These are phyloP conservation scores for Chamaea fasciata DNA, from an alignment of 2,113 vertebrate species.

Conservation along the genomic window DNA sequence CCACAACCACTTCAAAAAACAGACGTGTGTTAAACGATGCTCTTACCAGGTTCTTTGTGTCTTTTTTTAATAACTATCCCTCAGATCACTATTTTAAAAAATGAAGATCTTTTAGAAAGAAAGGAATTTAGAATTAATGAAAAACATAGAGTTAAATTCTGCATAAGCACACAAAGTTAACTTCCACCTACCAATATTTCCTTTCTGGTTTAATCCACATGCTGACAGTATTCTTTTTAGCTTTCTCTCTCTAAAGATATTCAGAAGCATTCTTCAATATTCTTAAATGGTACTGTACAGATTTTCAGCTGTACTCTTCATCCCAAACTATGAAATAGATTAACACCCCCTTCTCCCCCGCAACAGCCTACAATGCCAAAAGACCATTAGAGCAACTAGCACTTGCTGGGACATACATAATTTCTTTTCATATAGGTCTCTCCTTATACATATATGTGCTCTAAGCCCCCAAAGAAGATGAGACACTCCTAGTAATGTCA, in stretches of 20 bases:
- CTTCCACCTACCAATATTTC: not conserved
- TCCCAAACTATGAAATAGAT: not conserved
- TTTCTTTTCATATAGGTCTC: not conserved
- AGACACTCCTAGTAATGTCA: not conserved
- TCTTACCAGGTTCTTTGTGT: not conserved
- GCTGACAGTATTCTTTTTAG: not conserved
- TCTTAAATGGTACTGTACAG: not conserved
- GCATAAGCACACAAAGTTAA: not conserved
- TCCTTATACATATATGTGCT: not conserved
- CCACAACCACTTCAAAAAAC: not conserved
- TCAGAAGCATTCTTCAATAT: not conserved
- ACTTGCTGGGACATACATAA: accelerated
- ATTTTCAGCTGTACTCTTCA: not conserved
- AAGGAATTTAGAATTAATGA: not conserved
- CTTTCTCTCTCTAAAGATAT: not conserved
- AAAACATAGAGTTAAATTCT: not conserved
- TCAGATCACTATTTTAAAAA: not conserved
- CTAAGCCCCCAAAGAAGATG: not conserved
- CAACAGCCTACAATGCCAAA: not conserved
- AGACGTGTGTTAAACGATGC: not conserved
- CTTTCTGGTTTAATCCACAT: not conserved
- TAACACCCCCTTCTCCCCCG: not conserved
- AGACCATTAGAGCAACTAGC: not conserved
- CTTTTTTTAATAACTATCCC: not conserved
- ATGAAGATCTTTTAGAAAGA: not conserved